phyloP scores from a whole-genome alignment of 2,797 vertebrate genomes.

The Tamandua tetradactyla region DNA sequence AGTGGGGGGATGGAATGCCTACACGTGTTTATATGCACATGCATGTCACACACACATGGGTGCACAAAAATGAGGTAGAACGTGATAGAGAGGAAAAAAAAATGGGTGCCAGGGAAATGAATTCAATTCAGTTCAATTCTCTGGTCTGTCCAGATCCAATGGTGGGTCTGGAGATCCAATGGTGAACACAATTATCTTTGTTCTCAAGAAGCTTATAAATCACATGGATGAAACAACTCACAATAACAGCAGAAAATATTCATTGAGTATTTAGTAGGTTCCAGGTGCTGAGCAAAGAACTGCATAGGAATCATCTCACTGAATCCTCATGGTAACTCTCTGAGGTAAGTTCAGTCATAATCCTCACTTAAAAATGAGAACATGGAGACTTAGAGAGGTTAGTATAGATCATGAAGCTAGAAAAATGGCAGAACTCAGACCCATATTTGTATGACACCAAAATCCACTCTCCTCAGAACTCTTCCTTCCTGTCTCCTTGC shows the following conservation, averaged over 20 bases:
- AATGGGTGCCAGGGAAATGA: neutral
- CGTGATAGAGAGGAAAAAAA: neutral
- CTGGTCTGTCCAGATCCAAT: neutral
- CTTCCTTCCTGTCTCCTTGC: neutral
- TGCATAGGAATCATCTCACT: neutral
- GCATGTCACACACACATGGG: neutral
- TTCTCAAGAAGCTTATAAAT: conserved; percentile 24
- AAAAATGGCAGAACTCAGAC: neutral
- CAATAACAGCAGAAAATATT: neutral
- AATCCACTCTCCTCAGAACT: neutral
- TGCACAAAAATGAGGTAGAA: neutral
- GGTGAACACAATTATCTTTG: neutral
- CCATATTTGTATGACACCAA: neutral
- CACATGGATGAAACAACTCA: neutral
- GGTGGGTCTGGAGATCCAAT: neutral
- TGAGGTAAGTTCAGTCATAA: neutral
- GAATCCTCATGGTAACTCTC: neutral
- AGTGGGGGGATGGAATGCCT: neutral
- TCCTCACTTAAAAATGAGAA: neutral
- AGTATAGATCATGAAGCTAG: neutral
- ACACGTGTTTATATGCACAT: fast-evolving
- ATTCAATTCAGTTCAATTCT: neutral
- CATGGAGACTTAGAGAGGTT: neutral
- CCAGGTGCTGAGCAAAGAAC: neutral
- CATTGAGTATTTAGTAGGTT: neutral